These are phyloP conservation scores for Patiria pectinifera DNA, from an alignment of 53 echinoderm and acorn worm species.

Conservation along the genomic window DNA sequence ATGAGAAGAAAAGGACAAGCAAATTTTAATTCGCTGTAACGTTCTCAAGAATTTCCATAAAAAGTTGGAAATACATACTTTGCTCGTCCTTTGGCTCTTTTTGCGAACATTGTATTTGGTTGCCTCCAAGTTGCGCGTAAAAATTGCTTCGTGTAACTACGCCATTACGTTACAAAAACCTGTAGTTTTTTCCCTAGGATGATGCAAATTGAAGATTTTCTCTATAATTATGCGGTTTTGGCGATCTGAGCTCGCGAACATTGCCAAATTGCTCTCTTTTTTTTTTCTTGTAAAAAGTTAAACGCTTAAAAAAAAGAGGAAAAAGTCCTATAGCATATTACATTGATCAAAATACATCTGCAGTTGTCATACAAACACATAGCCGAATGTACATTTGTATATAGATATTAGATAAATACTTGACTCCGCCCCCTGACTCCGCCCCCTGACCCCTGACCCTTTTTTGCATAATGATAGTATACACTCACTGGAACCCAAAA, in stretches of 20 bases:
- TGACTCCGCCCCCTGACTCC: no score
- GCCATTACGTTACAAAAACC: no score
- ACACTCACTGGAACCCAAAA: conserved; percentile 9
- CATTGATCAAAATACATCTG: conserved; percentile 47
- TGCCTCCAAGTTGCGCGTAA: no score
- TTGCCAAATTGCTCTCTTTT: background rate
- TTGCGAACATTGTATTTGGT: no score
- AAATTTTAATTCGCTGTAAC: background rate
- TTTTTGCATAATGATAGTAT: conserved; percentile 53
- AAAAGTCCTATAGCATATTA: conserved; percentile 18
- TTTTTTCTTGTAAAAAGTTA: background rate
- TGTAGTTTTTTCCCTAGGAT: background rate
- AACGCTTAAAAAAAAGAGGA: background rate
- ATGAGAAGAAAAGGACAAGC: no score
- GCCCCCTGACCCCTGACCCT: conserved; percentile 39
- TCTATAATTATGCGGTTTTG: no score
- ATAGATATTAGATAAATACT: conserved; percentile 57
- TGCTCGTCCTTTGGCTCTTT: no score
- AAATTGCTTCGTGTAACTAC: no score
- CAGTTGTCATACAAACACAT: conserved; percentile 24
- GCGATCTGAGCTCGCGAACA: background rate
- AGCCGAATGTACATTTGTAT: conserved; percentile 41
- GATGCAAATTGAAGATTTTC: no score
- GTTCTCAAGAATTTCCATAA: background rate
- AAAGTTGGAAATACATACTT: no score